Conservation (phyloP, 2,113 vertebrate genomes). For the Charina bottae region DNA sequence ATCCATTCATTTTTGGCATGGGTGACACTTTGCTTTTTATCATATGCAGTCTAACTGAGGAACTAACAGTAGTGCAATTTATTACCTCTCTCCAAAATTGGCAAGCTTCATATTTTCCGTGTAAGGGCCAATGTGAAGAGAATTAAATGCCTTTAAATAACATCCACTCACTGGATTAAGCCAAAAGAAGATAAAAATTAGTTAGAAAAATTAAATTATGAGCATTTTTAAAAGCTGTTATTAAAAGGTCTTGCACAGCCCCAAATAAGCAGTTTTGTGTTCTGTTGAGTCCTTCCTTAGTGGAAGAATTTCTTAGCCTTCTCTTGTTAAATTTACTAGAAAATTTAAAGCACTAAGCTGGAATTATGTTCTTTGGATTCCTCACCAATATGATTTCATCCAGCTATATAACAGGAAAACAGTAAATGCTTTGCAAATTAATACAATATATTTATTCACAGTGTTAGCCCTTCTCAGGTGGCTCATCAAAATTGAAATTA, state of each 20-base stretch:
- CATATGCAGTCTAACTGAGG: constrained; percentile 34
- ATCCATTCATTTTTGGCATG: constrained; percentile 50
- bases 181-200: neutral
- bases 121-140: neutral
- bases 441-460: neutral
- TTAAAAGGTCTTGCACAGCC: neutral
- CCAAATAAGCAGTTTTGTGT: neutral
- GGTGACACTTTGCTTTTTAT: constrained; percentile 54
- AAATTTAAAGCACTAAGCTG: neutral
- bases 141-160: neutral
- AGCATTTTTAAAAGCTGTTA: neutral
- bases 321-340: neutral
- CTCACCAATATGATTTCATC: constrained; percentile 17
- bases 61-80: constrained; percentile 1
- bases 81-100: constrained; percentile 6
- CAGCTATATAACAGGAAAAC: neutral
- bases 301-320: neutral
- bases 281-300: neutral
- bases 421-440: neutral
- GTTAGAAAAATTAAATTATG: neutral
- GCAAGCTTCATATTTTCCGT: neutral
- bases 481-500: neutral
- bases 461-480: neutral
- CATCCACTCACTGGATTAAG: neutral
- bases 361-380: neutral